Evolutionary conservation across 2,797 vertebrate species (phyloP).

Genomic region (Halcyon badia): DNA sequence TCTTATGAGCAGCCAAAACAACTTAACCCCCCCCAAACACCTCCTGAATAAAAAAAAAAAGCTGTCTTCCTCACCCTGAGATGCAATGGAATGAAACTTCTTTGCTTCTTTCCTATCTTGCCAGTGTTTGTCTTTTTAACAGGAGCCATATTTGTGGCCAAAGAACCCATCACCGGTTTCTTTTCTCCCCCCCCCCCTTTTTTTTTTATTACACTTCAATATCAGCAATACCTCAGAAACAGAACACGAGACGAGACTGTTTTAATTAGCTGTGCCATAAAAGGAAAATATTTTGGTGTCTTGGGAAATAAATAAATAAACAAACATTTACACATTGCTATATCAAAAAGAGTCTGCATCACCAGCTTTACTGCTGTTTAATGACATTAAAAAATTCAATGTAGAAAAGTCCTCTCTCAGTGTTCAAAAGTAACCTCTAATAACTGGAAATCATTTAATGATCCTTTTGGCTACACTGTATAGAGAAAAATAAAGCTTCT

Average conservation of each 20-base stretch:
- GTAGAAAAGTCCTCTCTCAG: background rate
- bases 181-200: no score
- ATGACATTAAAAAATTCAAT: background rate
- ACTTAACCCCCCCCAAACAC: background rate
- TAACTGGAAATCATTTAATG: background rate
- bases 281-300: background rate
- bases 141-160: background rate
- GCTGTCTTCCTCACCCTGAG: background rate
- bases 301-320: slow-evolving; percentile 7
- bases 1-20: background rate
- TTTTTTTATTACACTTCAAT: background rate
- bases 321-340: background rate
- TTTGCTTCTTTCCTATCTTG: background rate
- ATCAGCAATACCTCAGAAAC: background rate
- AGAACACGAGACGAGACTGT: background rate
- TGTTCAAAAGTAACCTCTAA: background rate
- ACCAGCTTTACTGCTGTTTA: background rate
- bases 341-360: background rate
- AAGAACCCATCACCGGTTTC: background rate
- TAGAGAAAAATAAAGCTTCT: background rate
- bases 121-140: background rate
- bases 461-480: background rate
- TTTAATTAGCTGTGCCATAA: slow-evolving; percentile 43
- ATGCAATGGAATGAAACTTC: background rate
- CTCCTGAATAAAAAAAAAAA: background rate